A percentile compares a stretch with the other conserved stretches of the same genome.
Evolutionary conservation across 1,140 invertebrate species (phyloP).

Genomic region (Zaprionus lachaisei): DNA sequence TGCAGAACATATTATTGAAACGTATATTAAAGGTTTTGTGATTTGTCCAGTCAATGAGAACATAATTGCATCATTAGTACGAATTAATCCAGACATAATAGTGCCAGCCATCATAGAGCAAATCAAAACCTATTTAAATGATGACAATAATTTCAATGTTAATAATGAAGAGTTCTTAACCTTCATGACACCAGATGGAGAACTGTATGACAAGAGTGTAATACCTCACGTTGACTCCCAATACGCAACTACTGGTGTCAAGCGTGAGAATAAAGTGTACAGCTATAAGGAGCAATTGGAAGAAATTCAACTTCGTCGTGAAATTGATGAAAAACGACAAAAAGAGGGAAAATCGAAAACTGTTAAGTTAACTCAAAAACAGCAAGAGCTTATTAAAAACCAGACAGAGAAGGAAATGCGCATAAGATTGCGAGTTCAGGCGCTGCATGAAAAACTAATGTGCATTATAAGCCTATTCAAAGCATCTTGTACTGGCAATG

Average conservation of each 20-base stretch:
- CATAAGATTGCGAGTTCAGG: slow-evolving; percentile 87
- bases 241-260: slow-evolving; percentile 89
- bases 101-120: slow-evolving; percentile 86
- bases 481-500: slow-evolving; percentile 87
- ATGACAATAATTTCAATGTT: slow-evolving; percentile 89
- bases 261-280: slow-evolving; percentile 98
- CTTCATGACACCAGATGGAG: slow-evolving; percentile 94
- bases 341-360: slow-evolving; percentile 93
- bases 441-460: slow-evolving; percentile 87
- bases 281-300: slow-evolving; percentile 98
- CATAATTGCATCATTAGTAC: slow-evolving; percentile 88
- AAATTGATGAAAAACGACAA: slow-evolving; percentile 95
- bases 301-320: slow-evolving; percentile 95
- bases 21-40: slow-evolving; percentile 66
- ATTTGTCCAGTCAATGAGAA: slow-evolving; percentile 86
- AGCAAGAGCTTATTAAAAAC: slow-evolving; percentile 95
- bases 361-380: slow-evolving; percentile 92
- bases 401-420: slow-evolving; percentile 94
- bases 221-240: slow-evolving; percentile 91
- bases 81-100: slow-evolving; percentile 88
- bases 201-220: slow-evolving; percentile 95
- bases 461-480: slow-evolving; percentile 88
- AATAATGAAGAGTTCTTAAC: slow-evolving; percentile 95
- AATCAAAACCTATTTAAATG: slow-evolving; percentile 86
- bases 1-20: slow-evolving; percentile 50